Evolutionary conservation across 2,888 invertebrate genomes (phyloP).

Genomic region (Coelogynopora nodosa): DNA sequence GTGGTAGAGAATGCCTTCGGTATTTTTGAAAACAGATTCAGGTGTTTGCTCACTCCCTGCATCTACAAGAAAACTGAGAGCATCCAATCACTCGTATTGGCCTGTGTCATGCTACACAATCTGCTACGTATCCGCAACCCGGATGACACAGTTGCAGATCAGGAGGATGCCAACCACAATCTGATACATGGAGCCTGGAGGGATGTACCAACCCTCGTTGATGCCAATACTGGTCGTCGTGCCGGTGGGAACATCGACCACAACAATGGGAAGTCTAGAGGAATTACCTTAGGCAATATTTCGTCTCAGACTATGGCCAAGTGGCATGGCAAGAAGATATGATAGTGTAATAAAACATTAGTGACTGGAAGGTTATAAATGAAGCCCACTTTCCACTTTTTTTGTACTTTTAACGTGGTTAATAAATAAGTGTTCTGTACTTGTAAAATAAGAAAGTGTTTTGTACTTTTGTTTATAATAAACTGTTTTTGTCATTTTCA

Average conservation of each 20-base stretch:
- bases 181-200: constrained; percentile 49
- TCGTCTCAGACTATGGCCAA: constrained; percentile 47
- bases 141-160: background rate
- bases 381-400: no score
- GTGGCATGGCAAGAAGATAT: constrained; percentile 49
- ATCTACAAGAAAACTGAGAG: background rate
- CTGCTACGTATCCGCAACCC: constrained; percentile 15
- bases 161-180: constrained; percentile 48
- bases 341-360: no score
- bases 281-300: constrained; percentile 48
- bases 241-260: constrained; percentile 48
- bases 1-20: constrained; percentile 50
- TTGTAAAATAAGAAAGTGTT: no score
- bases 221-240: constrained; percentile 44
- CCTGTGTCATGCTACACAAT: constrained; percentile 18
- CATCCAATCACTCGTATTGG: background rate
- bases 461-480: no score
- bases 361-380: no score
- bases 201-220: constrained; percentile 47
- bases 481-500: background rate
- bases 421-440: no score
- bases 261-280: constrained; percentile 46
- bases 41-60: constrained; percentile 44
- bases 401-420: no score
- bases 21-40: constrained; percentile 49